Evolutionary conservation across 2,888 invertebrate species (phyloP).

Genomic region (Chymomyza caudatula): DNA sequence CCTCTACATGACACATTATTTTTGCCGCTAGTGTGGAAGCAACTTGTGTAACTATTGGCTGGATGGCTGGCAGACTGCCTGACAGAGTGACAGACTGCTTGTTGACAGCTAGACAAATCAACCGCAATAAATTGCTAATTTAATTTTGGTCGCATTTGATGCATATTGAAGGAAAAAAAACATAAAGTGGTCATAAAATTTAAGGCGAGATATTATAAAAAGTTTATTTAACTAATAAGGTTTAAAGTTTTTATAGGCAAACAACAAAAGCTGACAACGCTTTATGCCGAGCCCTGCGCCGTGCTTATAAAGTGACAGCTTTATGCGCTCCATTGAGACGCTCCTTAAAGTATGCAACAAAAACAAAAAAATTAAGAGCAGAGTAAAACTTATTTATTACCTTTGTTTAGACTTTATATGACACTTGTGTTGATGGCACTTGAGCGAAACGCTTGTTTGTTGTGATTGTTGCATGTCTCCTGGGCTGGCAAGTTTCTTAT

Average conservation of each 20-base stretch:
- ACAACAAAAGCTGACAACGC: background rate
- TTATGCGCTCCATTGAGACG: background rate
- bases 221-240: background rate
- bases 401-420: slow-evolving; percentile 69
- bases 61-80: too few species aligned
- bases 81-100: too few species aligned
- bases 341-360: background rate
- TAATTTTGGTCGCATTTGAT: slow-evolving; percentile 1
- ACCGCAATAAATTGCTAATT: slow-evolving; percentile 16
- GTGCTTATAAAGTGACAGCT: background rate
- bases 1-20: background rate
- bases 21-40: background rate
- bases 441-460: slow-evolving; percentile 55
- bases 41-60: background rate
- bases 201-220: background rate
- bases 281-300: background rate
- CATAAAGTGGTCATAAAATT: background rate
- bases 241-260: background rate
- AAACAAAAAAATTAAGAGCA: background rate
- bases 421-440: slow-evolving; percentile 58
- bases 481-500: slow-evolving; percentile 54
- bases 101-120: slow-evolving; percentile 1
- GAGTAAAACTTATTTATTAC: slow-evolving; percentile 65
- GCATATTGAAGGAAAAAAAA: background rate
- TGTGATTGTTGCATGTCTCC: slow-evolving; percentile 9